Percentiles rank a stretch among this genome's conserved stretches.
These are phyloP conservation scores for Furcula furcula DNA, from an alignment of 2,888 invertebrate species.

Conservation along the genomic window DNA sequence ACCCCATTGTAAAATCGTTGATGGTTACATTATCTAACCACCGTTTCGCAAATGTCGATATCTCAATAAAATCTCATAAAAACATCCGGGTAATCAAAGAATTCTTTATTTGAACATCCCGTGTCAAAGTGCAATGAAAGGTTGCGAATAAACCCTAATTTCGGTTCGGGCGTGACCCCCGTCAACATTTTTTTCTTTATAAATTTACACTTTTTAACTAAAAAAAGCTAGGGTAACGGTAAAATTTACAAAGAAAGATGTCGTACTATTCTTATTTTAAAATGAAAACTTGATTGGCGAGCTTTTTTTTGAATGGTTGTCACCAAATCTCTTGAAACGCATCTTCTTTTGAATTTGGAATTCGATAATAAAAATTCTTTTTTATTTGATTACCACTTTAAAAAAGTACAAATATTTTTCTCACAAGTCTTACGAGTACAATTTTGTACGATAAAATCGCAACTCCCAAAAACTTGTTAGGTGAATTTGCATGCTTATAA, in stretches of 20 bases:
- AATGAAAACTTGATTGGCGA: slow-evolving; percentile 78
- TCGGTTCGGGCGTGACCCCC: slow-evolving; percentile 77
- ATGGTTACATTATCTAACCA: slow-evolving; percentile 69
- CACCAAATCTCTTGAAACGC: slow-evolving; percentile 63
- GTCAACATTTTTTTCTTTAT: slow-evolving; percentile 68
- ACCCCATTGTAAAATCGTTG: slow-evolving; percentile 45
- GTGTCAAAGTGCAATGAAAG: slow-evolving; percentile 79
- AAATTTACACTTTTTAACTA: slow-evolving; percentile 69
- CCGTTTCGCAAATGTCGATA: slow-evolving; percentile 63
- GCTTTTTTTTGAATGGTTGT: slow-evolving; percentile 57
- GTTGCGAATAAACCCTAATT: slow-evolving; percentile 77
- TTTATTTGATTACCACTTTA: slow-evolving; percentile 48
- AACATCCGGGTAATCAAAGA: slow-evolving; percentile 69
- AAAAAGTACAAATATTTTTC: slow-evolving; percentile 53
- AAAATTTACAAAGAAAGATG: slow-evolving; percentile 63
- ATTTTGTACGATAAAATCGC: too few species aligned
- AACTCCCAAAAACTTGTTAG: too few species aligned
- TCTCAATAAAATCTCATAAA: slow-evolving; percentile 63
- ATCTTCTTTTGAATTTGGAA: slow-evolving; percentile 49
- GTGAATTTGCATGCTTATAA: too few species aligned
- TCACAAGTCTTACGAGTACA: slow-evolving; percentile 66
- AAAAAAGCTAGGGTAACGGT: slow-evolving; percentile 63
- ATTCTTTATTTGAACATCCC: slow-evolving; percentile 58
- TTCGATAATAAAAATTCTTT: slow-evolving; percentile 49
- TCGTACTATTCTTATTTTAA: slow-evolving; percentile 66